Evolutionary conservation across 1,140 invertebrate species (phyloP), one percentile per base, ranked within the genome.

Genomic region (Sogatella furcifera): DNA sequence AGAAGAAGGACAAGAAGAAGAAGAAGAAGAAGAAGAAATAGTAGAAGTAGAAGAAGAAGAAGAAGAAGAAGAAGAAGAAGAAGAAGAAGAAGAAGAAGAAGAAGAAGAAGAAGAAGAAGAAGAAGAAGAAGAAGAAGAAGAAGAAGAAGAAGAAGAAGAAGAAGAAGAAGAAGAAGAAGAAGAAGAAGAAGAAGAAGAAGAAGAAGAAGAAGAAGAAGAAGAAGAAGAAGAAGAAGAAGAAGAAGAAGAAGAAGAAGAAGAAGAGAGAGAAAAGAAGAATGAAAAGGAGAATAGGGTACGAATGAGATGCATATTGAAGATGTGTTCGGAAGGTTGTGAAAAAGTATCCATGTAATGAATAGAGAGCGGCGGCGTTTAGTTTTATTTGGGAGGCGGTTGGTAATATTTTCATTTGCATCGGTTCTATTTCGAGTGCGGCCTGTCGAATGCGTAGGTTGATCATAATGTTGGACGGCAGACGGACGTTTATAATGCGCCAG

Each of bases 141-240:
- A 28, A 28, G 24, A 28, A 28, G 28, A 19, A 28, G 34, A 41
- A 22, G 43, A n/a, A 31, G n/a, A 1, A 14, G 5, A 59, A 42
- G 44, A 52, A 28, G 53, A 52, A 55, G 54, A 60, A 53, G 49
- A 42, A 42, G 52, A 52, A 58, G 28, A 53, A 46, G 43, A 46
- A 46, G 43, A 46, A 46, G 43, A 46, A 46, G 43, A 46, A 46
- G 43, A 46, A 46, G 43, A 19, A 46, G n/a, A 46, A 46, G 43
- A 19, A 46, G 43, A 46, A 46, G 52, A 49, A 41, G 17, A 46
- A 4, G 28, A 24, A 57, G 34, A 15, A 38, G 42, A 52, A 57
- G 52, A 38, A 56, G 24, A 52, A 52, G 44, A 53, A 52, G 19
- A 55, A 38, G 59, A 38, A 55, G 52, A 46, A 53, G 31, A 31